Conservation (phyloP, 2,888 invertebrate genomes). For the Flabesymbios commensalis region DNA sequence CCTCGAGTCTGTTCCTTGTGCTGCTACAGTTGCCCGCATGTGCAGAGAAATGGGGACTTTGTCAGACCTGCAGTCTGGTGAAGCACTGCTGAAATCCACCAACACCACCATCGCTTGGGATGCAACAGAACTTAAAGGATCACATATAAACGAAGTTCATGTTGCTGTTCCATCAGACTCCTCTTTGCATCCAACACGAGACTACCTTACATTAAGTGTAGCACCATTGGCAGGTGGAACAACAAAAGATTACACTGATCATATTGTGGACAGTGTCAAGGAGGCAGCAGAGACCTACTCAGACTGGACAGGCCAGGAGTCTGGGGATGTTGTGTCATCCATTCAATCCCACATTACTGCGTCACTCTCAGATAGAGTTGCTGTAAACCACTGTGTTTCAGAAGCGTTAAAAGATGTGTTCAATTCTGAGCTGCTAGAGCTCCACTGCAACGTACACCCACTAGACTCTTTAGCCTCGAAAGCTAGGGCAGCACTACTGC, state of each 20-base stretch:
- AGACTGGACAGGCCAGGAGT: too few species aligned
- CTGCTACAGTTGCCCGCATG: conserved; percentile 2
- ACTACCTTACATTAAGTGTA: too few species aligned
- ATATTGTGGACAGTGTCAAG: too few species aligned
- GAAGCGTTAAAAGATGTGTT: too few species aligned
- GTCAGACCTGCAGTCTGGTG: background rate
- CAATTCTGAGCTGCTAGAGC: background rate
- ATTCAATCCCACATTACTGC: too few species aligned
- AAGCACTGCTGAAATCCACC: background rate
- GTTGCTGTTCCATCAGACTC: too few species aligned
- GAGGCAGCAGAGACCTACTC: too few species aligned
- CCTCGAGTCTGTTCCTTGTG: background rate
- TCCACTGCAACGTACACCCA: conserved; percentile 10
- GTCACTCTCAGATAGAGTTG: too few species aligned
- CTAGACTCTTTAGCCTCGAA: background rate
- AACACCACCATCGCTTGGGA: conserved; percentile 2
- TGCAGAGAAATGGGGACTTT: conserved; percentile 7
- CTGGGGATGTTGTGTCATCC: too few species aligned
- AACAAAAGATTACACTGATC: too few species aligned
- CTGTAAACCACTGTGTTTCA: too few species aligned
- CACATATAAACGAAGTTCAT: conserved; percentile 8
- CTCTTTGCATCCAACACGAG: too few species aligned
- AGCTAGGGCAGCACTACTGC: background rate
- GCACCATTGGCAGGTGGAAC: background rate
- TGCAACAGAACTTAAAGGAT: conserved; percentile 1